Percentiles rank a stretch among this genome's conserved stretches.
Conservation (phyloP, 2,113 vertebrate species). For the Grammomys surdaster region DNA sequence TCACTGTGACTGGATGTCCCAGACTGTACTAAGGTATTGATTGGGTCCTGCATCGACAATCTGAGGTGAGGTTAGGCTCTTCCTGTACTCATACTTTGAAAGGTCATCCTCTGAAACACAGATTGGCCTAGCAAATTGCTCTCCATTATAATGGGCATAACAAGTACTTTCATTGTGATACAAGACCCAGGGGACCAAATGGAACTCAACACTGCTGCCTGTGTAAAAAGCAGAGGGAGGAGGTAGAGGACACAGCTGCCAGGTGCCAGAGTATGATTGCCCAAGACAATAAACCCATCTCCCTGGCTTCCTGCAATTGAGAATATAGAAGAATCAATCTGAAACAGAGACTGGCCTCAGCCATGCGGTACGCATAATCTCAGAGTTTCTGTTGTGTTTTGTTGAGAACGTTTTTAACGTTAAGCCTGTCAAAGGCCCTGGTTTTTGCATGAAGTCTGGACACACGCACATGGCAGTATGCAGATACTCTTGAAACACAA, state of each 20-base stretch:
- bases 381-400: not conserved
- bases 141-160: not conserved
- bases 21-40: not conserved
- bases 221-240: conserved; percentile 63
- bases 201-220: conserved; percentile 65
- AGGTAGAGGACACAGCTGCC: conserved; percentile 80
- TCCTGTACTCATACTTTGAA: not conserved
- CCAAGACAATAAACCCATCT: conserved; percentile 83
- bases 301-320: conserved; percentile 35
- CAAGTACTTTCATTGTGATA: not conserved
- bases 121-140: conserved; percentile 33
- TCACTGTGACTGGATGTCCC: not conserved
- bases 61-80: not conserved
- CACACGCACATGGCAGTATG: not conserved
- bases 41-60: fast-evolving
- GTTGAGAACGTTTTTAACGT: not conserved
- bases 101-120: conserved; percentile 11
- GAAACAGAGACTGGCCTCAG: conserved; percentile 75
- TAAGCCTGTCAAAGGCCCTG: not conserved
- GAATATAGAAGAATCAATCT: conserved; percentile 82
- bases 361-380: conserved; percentile 80
- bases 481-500: not conserved
- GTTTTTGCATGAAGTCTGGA: not conserved
- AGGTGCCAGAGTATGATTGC: conserved; percentile 82
- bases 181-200: conserved; percentile 13